Evolutionary conservation across 2,888 invertebrate species (phyloP), one percentile per base, ranked within the genome.

Genomic region (Ptychoptera albimana): DNA sequence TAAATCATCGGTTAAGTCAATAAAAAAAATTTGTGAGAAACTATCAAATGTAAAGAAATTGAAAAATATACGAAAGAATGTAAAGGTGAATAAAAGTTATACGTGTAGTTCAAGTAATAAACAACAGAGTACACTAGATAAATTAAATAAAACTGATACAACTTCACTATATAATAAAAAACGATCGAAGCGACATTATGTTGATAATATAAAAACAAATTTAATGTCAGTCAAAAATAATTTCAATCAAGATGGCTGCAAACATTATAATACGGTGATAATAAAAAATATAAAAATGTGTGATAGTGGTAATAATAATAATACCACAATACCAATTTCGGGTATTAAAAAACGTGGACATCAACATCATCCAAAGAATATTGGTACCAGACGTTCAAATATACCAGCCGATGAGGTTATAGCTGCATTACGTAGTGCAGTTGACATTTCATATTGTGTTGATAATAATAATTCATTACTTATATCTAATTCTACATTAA

Each of bases 281-380:
- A 34, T 42, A 34, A 42, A 34, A 42, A 35, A 35, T 11, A 32
- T 32, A 35, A 42, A 34, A 32, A 42, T 34, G 34, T 42, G 42
- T 42, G 38, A 44, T 37, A 37, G 23, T 41, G 7, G 10, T 41
- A 31, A 60, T 49, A 51, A 53, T 46, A 49, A 50, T 50, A 49
- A 50, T 37, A 49, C 47, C 45, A 50, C 51, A 46, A 57, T 54
- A 35, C 56, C 60, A 45, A 58, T 57, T 40, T 57, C 16, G 10
- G 37, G 36, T 7, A 49, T 61, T 13, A 64, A 59, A 64, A 77
- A 79, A 62, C 73, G 79, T 64, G 80, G 80, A 53, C 80, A 79
- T 64, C 80, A 80, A 66, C 79, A 80, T 67, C 81, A 81, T 69
- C 80, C 79, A 60, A 75, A 79, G 50, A 73, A 78, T 59, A 64